phyloP scores from a whole-genome alignment of 2,888 invertebrate genomes.

The Amiota minor region DNA sequence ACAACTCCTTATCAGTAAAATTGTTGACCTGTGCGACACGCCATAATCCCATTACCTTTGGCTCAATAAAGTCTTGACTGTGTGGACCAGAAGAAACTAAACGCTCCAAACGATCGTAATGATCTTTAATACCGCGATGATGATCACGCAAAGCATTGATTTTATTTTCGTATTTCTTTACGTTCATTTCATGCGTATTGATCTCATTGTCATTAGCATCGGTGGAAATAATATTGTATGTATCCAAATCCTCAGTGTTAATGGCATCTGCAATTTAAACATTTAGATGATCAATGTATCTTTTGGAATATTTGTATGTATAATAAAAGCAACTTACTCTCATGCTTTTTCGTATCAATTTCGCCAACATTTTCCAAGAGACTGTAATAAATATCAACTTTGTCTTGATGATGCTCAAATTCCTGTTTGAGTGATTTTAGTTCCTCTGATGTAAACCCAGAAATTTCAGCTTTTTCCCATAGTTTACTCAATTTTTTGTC shows the following conservation, averaged over 20 bases:
- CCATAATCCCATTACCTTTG: conserved; percentile 93
- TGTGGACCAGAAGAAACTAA: conserved; percentile 84
- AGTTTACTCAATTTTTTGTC: conserved; percentile 92
- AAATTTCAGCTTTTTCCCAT: conserved; percentile 90
- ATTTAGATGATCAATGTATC: not conserved
- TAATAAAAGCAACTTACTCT: conserved; percentile 76
- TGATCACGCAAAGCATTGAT: conserved; percentile 83
- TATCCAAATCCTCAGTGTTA: conserved; percentile 82
- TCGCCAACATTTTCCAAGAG: conserved; percentile 81
- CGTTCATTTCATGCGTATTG: conserved; percentile 72
- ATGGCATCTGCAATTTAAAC: conserved; percentile 78
- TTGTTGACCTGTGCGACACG: conserved; percentile 84
- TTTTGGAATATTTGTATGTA: not conserved
- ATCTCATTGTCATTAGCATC: conserved; percentile 75
- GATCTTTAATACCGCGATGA: conserved; percentile 83
- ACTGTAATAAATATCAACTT: conserved; percentile 91
- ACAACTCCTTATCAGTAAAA: conserved; percentile 86
- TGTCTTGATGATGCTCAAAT: conserved; percentile 92
- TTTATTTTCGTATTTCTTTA: conserved; percentile 77
- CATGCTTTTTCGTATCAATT: conserved; percentile 76
- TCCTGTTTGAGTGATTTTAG: conserved; percentile 88
- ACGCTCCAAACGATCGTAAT: conserved; percentile 84
- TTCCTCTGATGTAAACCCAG: conserved; percentile 91
- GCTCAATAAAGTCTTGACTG: conserved; percentile 90
- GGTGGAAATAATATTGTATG: conserved; percentile 81